phyloP scores from a whole-genome alignment of 1,140 invertebrate genomes.

The Gonatopus flavifemur region DNA sequence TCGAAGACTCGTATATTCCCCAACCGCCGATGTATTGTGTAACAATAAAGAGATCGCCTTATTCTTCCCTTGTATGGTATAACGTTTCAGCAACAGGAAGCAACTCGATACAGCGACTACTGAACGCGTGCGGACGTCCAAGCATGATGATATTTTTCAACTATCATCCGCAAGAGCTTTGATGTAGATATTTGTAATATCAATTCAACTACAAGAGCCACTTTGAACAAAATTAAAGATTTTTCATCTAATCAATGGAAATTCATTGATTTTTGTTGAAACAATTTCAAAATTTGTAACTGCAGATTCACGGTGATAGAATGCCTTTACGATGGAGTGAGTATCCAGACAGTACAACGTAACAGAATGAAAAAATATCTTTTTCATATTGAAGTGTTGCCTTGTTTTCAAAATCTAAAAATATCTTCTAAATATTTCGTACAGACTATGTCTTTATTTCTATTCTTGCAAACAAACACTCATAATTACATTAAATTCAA shows the following conservation, averaged over 20 bases:
- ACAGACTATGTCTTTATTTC: too few relatives aligned
- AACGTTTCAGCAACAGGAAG: slow-evolving; percentile 27
- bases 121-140: slow-evolving; percentile 39
- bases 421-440: slow-evolving; percentile 22
- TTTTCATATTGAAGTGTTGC: too few relatives aligned
- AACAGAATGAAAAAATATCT: too few relatives aligned
- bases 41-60: slow-evolving; percentile 16
- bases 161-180: not conserved
- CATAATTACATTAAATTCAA: too few relatives aligned
- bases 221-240: not conserved
- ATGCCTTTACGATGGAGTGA: not conserved
- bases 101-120: slow-evolving; percentile 38
- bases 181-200: not conserved
- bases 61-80: slow-evolving; percentile 17
- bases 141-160: slow-evolving; percentile 10
- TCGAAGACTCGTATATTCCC: too few relatives aligned
- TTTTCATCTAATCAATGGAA: slow-evolving; percentile 10
- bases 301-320: slow-evolving; percentile 6
- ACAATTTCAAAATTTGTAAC: slow-evolving; percentile 39
- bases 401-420: not conserved
- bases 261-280: slow-evolving; percentile 27
- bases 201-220: not conserved
- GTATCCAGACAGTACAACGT: too few relatives aligned
- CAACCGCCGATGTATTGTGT: too few relatives aligned
- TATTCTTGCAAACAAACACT: too few relatives aligned